Base-by-base conservation (phyloP, 2,797 vertebrate genomes). In the Sparidentex hasta region DNA sequence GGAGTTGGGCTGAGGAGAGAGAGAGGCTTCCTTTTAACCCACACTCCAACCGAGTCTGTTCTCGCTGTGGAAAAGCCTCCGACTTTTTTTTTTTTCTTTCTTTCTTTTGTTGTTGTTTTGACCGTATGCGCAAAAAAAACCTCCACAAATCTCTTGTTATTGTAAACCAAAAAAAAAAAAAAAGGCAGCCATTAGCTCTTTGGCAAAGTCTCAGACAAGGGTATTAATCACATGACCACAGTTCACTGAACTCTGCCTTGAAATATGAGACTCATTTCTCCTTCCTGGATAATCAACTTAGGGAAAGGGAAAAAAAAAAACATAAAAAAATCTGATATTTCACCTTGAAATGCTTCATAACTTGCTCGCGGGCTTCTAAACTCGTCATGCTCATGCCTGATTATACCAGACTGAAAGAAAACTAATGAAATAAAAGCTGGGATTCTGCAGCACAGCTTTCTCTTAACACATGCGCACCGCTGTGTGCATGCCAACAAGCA, bases 191-290 rank as follows among this genome's bases (percentile, higher is more conserved):
- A 79, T 90, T 89, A 85, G 88, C 74, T 85, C 62, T 83, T 82
- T 83, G 88, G 86, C 86, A 82, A 87, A 75, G 74, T 84, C 83
- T 89, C 73, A 71, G 83, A 88, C 84, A 86, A 75, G 84, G 82
- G 65, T 86, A 91, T 93, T 90, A 90, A 92, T 92, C 92, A 92
- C 88, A 85, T 87, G 89, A 92, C 87, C 80, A 84, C 90, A 90
- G 91, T 90, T 92, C 83, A 85, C 84, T 86, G 90, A 93, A 88
- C 89, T 89, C 87, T 78, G 78, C 80, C 69, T 88, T 87, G 88
- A 89, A 92, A 87, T 89, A 89, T 86, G 90, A 88, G 90, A 78
- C 87, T 88, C 84, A 84, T 93, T 88, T 87, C 84, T 91, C 78
- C 82, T 85, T 83, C 88, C 76, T 69, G 71, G 84, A 90, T 88